These are phyloP conservation scores for Stichopus chloronotus DNA, from an alignment of 35 echinoderm and acorn worm species.

Conservation along the genomic window DNA sequence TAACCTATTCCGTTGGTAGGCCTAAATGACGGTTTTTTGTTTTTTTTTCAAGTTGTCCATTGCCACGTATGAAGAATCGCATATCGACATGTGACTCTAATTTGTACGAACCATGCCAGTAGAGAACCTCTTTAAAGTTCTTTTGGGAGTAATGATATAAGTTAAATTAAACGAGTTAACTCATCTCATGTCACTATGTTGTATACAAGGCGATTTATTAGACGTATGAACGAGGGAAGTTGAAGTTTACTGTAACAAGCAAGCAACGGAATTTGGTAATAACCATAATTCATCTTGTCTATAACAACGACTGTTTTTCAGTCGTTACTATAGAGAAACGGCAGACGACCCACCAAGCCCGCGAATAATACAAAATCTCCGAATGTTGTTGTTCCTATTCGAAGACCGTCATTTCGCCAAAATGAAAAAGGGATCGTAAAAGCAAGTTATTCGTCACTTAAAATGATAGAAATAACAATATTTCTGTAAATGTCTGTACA, in stretches of 20 bases:
- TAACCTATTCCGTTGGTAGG: too few species aligned
- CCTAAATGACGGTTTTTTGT: too few species aligned
- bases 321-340: not conserved
- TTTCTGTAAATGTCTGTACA: constrained; percentile 1
- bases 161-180: constrained; percentile 25
- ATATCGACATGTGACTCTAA: too few species aligned
- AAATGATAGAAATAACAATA: constrained; percentile 13
- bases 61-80: too few species aligned
- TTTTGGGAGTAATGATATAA: not conserved
- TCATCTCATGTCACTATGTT: constrained; percentile 15
- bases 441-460: not conserved
- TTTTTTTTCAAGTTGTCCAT: too few species aligned
- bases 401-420: not conserved
- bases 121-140: not conserved
- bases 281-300: constrained; percentile 50
- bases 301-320: constrained; percentile 25
- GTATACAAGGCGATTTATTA: constrained; percentile 48
- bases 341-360: not conserved
- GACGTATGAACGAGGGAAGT: constrained; percentile 27
- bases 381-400: not conserved
- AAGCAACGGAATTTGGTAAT: constrained; percentile 43
- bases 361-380: not conserved
- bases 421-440: not conserved
- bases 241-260: constrained; percentile 56
- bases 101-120: too few species aligned